phyloP scores from a whole-genome alignment of 2,888 invertebrate genomes.

The Melanostoma scalare region DNA sequence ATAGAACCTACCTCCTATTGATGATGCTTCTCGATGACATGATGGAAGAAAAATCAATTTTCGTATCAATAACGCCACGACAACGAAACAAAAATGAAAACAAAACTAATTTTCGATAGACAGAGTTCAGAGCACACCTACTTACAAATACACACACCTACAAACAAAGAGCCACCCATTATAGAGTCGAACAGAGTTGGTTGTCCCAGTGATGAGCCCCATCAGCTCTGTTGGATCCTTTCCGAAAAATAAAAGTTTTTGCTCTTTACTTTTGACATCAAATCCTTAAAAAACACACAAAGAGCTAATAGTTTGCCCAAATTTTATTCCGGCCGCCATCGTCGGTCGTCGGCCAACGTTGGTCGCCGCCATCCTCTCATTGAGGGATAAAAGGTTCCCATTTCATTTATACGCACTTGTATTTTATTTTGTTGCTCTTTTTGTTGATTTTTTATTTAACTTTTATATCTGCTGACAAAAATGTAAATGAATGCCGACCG shows the following conservation, averaged over 20 bases:
- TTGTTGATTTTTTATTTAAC: neutral
- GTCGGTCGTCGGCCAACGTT: neutral
- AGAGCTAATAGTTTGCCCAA: slow-evolving; percentile 43
- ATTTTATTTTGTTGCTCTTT: slow-evolving; percentile 32
- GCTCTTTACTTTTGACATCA: neutral
- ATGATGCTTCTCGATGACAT: neutral
- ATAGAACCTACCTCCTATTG: neutral
- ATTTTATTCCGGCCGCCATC: slow-evolving; percentile 15
- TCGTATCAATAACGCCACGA: slow-evolving; percentile 14
- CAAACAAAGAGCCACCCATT: neutral
- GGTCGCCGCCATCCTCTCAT: neutral
- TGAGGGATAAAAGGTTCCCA: neutral
- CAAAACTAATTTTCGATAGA: slow-evolving; percentile 65
- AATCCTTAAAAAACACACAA: slow-evolving; percentile 11
- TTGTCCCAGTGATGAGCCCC: no score
- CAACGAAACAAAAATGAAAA: slow-evolving; percentile 28
- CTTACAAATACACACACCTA: neutral
- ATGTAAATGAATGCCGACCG: slow-evolving; percentile 45
- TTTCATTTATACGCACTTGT: slow-evolving; percentile 17
- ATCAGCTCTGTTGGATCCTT: neutral
- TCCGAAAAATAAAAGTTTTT: neutral
- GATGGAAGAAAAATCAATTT: slow-evolving; percentile 31
- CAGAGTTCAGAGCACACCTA: slow-evolving; percentile 32
- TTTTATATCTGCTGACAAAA: slow-evolving; percentile 31
- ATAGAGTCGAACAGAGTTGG: no score